Conservation (phyloP, 64 coral and sea anemone genomes). For the Orbicella faveolata region DNA sequence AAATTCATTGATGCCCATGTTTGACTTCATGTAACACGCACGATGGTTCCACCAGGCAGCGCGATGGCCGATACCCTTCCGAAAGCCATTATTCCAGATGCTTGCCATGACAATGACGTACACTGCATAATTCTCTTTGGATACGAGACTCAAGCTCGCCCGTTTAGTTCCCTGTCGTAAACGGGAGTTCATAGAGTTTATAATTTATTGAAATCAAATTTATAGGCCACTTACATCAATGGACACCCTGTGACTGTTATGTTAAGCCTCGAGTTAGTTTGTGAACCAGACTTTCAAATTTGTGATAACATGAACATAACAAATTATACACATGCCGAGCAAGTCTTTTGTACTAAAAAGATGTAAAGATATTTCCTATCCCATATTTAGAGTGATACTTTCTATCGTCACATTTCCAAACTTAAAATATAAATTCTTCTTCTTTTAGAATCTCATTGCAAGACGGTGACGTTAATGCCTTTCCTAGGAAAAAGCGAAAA, state of each 20-base stretch:
- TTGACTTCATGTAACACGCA: conserved; percentile 71
- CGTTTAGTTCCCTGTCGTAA: too few species aligned
- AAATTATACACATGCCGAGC: neutral
- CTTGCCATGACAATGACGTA: neutral
- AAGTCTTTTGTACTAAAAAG: neutral
- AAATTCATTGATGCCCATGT: conserved; percentile 89
- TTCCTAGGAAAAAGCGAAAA: too few species aligned
- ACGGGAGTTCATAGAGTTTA: neutral
- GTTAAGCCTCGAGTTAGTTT: neutral
- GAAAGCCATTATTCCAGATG: neutral
- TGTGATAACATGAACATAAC: too few species aligned
- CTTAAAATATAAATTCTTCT: too few species aligned
- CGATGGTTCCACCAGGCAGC: neutral
- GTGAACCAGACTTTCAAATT: neutral
- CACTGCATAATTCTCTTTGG: neutral
- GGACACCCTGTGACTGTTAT: neutral
- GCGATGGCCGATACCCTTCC: neutral
- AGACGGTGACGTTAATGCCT: too few species aligned
- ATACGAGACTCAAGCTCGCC: too few species aligned
- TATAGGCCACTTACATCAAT: neutral
- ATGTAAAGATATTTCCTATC: too few species aligned
- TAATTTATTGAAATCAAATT: neutral
- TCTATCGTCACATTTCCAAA: too few species aligned
- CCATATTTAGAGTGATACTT: too few species aligned
- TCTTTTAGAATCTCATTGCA: too few species aligned